Conservation (phyloP, 2,113 vertebrate genomes). For the Seriola dumerili region DNA sequence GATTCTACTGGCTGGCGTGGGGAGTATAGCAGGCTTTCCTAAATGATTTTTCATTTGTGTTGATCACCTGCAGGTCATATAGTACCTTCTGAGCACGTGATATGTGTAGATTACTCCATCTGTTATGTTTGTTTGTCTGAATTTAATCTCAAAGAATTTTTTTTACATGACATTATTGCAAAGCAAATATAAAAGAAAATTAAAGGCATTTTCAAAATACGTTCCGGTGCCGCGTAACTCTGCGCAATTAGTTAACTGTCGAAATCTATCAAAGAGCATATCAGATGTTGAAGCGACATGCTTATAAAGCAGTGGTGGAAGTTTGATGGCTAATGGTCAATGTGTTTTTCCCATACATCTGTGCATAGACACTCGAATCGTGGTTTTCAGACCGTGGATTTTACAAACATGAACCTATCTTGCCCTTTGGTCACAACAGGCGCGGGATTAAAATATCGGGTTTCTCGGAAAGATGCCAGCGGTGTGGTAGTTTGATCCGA, state of each 20-base stretch:
- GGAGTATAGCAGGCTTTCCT: not conserved
- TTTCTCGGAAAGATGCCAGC: slow-evolving; percentile 30
- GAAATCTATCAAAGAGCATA: not conserved
- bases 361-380: not conserved
- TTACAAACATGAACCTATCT: slow-evolving; percentile 11
- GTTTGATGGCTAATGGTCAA: slow-evolving; percentile 28
- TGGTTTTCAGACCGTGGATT: not conserved
- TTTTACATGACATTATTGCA: not conserved
- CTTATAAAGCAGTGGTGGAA: slow-evolving; percentile 6
- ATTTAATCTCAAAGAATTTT: too few species aligned
- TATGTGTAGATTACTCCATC: too few species aligned
- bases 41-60: not conserved
- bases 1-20: not conserved
- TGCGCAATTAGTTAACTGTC: not conserved
- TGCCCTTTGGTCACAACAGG: not conserved
- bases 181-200: too few species aligned
- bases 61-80: slow-evolving; percentile 16
- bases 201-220: not conserved
- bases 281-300: slow-evolving; percentile 9
- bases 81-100: not conserved
- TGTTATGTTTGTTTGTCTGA: too few species aligned
- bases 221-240: not conserved
- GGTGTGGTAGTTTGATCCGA: slow-evolving; percentile 35
- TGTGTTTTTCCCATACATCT: slow-evolving; percentile 31
- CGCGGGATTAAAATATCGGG: slow-evolving; percentile 20